Base-by-base conservation (phyloP, 2,797 vertebrate species). In the Gastrophryne carolinensis region DNA sequence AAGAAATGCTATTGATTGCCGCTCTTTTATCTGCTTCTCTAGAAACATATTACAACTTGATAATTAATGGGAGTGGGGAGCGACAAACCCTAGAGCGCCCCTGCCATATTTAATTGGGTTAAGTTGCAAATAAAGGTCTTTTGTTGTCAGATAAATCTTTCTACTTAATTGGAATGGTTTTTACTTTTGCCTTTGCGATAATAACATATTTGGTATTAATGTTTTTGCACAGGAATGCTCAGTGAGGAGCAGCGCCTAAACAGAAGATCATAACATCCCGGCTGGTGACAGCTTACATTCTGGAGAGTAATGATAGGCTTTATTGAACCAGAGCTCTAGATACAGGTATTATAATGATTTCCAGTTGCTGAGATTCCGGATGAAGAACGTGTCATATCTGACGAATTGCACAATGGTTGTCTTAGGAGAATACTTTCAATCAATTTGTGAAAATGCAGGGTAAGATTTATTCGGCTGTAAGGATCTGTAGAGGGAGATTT, bases 301-400 rank as follows among this genome's bases (percentile, higher is more conserved):
- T 56, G 7, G 34, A 41, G 66, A 56, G 37, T 56, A 69, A 68
- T 54, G 50, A 68, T 68, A 56, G 65, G 49, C 53, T 68, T 68
- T 68, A 68, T 68, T 56, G 65, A 69, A 69, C 50, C 54, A 26
- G 66, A 57, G 34, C 66, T 69, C 52, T 56, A 56, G 66, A 69
- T 69, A 69, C 52, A 69, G 66, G 68, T 71, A 60, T 71, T 57
- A 60, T 71, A 60, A 60, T 71, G 54, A 71, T 71, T 60, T 60
- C 68, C 53, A 58, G 68, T 71, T 60, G 30, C 68, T 49, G 37
- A 58, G 68, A 69, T 34, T 71, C 57, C 39, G 56, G 68, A 58
- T 71, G 54, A 49, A 34, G 53, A 58, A 32, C 29, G 60, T 71
- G 68, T 47, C 68, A 71, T 60, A 57, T 71, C 54, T 71, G 68